These are phyloP conservation scores for Varanus salvator DNA, from an alignment of 2,113 vertebrate genomes.

Conservation along the genomic window DNA sequence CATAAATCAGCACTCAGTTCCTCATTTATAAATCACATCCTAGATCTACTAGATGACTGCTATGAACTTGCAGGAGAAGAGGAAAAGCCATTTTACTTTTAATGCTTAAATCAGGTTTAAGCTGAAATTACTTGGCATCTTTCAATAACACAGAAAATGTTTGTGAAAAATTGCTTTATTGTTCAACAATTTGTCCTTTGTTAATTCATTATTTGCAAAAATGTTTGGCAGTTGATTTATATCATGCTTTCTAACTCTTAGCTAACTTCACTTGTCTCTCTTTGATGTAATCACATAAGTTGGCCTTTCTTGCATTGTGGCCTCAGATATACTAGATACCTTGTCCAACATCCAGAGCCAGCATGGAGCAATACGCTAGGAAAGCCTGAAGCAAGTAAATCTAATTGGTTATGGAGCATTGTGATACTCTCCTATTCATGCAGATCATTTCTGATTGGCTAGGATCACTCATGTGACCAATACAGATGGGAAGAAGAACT, in stretches of 20 bases:
- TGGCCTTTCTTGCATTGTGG: no score
- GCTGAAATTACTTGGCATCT: not conserved
- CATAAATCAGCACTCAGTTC: not conserved
- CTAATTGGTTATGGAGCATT: no score
- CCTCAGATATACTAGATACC: no score
- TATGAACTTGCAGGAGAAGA: not conserved
- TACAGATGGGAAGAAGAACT: not conserved
- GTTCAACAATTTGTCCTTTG: conserved; percentile 21
- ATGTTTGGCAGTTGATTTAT: not conserved
- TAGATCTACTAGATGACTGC: conserved; percentile 11
- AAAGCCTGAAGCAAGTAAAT: no score
- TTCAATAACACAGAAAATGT: not conserved
- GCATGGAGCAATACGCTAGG: no score
- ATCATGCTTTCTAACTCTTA: not conserved
- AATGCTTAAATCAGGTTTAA: not conserved
- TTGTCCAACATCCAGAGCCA: no score
- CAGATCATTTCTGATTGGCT: not conserved
- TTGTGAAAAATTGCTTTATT: not conserved
- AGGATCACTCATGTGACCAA: not conserved
- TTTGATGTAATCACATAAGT: not conserved
- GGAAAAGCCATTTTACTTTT: no score
- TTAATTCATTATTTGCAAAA: not conserved
- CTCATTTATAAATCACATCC: conserved; percentile 5
- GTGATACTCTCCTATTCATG: not conserved
- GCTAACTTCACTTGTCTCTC: not conserved